Conservation (phyloP, 2,797 vertebrate genomes). For the Perodicticus potto region DNA sequence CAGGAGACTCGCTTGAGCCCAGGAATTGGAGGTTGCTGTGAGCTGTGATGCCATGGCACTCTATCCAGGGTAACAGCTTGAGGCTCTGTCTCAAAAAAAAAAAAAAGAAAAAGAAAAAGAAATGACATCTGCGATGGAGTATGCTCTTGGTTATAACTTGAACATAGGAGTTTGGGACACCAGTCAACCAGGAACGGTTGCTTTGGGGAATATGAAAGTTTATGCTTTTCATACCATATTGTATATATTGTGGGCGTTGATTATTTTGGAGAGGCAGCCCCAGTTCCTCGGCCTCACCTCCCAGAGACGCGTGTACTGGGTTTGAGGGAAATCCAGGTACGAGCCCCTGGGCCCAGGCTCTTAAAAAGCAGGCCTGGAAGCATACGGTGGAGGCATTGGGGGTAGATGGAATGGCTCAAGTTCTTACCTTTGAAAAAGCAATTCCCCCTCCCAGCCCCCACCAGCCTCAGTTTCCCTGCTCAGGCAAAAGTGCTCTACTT, state of each 20-base stretch:
- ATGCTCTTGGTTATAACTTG: fast-evolving
- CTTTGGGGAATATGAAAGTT: fast-evolving
- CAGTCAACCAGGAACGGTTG: fast-evolving
- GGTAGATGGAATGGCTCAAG: fast-evolving
- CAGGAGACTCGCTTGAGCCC: no score
- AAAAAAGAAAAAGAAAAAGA: no score
- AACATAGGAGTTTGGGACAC: neutral
- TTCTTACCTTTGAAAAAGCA: neutral
- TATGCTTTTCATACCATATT: fast-evolving
- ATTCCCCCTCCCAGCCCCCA: fast-evolving
- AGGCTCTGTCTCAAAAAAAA: no score
- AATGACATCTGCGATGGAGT: no score
- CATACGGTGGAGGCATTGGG: fast-evolving
- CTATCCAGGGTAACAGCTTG: no score
- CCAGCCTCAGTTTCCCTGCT: neutral
- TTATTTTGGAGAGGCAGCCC: neutral
- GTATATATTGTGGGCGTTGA: neutral
- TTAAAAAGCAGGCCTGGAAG: neutral
- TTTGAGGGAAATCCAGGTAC: fast-evolving
- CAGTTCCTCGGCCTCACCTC: neutral
- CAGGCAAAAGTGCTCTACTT: neutral
- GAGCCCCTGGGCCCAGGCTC: fast-evolving
- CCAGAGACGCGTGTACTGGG: fast-evolving
- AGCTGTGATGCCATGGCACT: no score
- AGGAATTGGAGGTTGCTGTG: no score